Base-by-base conservation (phyloP, 1,140 invertebrate genomes). In the Geopemphigus sp. region DNA sequence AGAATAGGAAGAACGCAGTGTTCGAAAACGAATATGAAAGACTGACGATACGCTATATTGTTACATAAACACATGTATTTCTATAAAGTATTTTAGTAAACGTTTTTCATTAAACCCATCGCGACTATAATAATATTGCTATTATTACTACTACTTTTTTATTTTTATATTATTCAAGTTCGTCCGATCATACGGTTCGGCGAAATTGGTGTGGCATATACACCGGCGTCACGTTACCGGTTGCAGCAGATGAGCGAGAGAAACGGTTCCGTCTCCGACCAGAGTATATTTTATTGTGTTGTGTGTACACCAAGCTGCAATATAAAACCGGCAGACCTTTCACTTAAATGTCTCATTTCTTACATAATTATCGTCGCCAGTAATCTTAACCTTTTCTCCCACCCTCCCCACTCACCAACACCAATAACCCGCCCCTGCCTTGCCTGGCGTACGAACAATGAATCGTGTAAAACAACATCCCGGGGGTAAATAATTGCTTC, bases 271-370 rank as follows among this genome's bases (percentile, higher is more conserved):
- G 63, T 66, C 10, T 66, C 19, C 19, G 29, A 29, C 14, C 12
- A 32, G 53, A 54, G 6, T 50, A 14, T 32, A 24, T 17, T 50
- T 3, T 39, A 39, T 39, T 50, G 12, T 50, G 12, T 50, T 50
- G 12, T 50, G 12, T 50, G 11, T 50, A 68, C 22, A 68, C 45
- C 17, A 12, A n/a, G n/a, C n/a, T n/a, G n/a, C n/a, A n/a, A n/a
- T 50, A 32, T n/a, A 50, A 68, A n/a, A 29, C 24, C 24, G 22
- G 1, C 22, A 22, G 39, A n/a, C 66, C 66, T 68, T 68, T 73
- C 70, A 73, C 70, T 73, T 73, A 73, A 73, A 73, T 73, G 70
- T 73, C 70, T 73, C 70, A 73, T 56, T 56, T 10, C 29, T 73
- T 73, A 73, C 53, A 73, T 73, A 73, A 73, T 39, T 29, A n/a